Percentiles rank a stretch among this genome's conserved stretches.
Evolutionary conservation across 2,797 vertebrate genomes (phyloP).

Genomic region (Mionectes olivaceus): DNA sequence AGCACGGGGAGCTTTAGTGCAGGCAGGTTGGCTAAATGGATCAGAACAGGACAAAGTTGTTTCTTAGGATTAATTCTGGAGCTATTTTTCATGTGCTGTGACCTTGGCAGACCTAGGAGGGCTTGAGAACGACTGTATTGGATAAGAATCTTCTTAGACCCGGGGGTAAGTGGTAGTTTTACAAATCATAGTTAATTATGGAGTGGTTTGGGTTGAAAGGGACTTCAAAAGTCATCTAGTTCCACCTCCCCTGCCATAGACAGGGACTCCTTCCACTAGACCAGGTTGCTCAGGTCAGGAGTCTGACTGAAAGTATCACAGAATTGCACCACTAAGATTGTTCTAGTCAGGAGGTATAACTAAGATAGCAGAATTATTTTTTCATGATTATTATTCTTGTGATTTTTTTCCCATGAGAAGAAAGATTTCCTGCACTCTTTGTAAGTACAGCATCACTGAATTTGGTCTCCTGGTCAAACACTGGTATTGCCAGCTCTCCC

Average conservation of each 20-base stretch:
- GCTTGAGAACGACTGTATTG: not conserved
- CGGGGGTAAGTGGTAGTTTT: not conserved
- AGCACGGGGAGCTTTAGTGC: not conserved
- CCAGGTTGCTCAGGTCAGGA: not conserved
- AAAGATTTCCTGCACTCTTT: not conserved
- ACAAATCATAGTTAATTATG: not conserved
- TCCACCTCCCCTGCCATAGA: not conserved
- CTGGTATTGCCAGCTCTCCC: not conserved
- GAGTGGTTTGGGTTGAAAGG: not conserved
- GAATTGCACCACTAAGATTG: not conserved
- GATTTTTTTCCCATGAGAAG: accelerated
- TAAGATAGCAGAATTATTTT: not conserved
- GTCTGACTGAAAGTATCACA: accelerated
- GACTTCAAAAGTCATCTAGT: not conserved
- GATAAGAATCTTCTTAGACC: not conserved
- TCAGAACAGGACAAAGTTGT: not conserved
- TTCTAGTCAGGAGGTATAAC: not conserved
- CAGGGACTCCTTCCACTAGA: not conserved
- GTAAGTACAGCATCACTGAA: not conserved
- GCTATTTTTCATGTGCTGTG: not conserved
- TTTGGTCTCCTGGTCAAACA: not conserved
- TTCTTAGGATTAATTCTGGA: not conserved
- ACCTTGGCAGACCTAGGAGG: not conserved
- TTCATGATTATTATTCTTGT: not conserved
- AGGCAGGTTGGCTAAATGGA: not conserved